These are phyloP conservation scores for Achroia grisella DNA, from an alignment of 1,140 invertebrate species.

Conservation along the genomic window DNA sequence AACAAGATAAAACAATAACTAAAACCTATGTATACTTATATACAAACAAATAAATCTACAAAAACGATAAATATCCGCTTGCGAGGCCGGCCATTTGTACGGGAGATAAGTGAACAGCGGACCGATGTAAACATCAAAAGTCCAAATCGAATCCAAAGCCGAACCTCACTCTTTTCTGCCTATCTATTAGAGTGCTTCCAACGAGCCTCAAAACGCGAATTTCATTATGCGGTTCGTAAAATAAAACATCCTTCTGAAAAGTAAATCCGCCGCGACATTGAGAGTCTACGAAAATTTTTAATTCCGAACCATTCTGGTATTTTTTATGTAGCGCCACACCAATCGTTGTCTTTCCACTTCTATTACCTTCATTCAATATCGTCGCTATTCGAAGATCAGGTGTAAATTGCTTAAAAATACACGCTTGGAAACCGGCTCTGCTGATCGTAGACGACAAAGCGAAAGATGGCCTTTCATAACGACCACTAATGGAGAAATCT, in stretches of 20 bases:
- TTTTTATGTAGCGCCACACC: slow-evolving; percentile 51
- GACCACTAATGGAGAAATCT: slow-evolving; percentile 38
- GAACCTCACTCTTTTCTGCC: slow-evolving; percentile 41
- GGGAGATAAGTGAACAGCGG: not conserved
- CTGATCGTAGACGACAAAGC: slow-evolving; percentile 45
- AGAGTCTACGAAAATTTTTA: slow-evolving; percentile 59
- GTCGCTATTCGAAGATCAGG: slow-evolving; percentile 47
- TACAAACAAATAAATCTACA: slow-evolving; percentile 63
- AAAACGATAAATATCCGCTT: slow-evolving; percentile 22
- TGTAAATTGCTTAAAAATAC: slow-evolving; percentile 48
- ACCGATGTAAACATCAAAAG: slow-evolving; percentile 28
- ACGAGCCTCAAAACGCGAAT: slow-evolving; percentile 37
- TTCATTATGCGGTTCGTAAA: slow-evolving; percentile 41
- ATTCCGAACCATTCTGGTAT: slow-evolving; percentile 41
- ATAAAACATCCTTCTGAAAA: slow-evolving; percentile 45
- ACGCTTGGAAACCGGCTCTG: slow-evolving; percentile 45
- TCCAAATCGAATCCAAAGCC: slow-evolving; percentile 60
- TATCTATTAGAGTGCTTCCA: slow-evolving; percentile 49
- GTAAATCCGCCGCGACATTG: slow-evolving; percentile 56
- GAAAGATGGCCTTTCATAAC: slow-evolving; percentile 39
- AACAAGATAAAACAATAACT: slow-evolving; percentile 56
- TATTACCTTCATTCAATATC: slow-evolving; percentile 36
- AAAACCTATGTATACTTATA: slow-evolving; percentile 72
- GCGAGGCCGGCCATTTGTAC: slow-evolving; percentile 16
- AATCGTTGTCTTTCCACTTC: slow-evolving; percentile 24